Evolutionary conservation across 1,140 invertebrate genomes (phyloP).

Genomic region (Heliconius hewitsoni): DNA sequence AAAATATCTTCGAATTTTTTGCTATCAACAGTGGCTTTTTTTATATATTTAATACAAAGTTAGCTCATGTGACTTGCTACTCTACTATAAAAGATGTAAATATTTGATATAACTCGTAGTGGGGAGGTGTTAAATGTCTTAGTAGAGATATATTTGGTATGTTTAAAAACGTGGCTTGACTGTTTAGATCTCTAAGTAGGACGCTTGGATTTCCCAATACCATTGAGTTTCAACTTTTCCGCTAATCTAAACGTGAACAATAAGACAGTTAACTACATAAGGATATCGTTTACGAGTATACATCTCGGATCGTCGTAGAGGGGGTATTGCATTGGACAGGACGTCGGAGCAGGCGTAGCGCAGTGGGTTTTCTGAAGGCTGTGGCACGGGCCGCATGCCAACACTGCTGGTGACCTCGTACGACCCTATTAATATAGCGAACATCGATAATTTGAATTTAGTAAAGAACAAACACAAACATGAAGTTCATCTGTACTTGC

Average conservation of each 20-base stretch:
- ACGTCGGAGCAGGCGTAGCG: constrained; percentile 57
- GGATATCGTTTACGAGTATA: constrained; percentile 42
- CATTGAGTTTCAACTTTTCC: constrained; percentile 45
- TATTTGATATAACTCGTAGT: background rate
- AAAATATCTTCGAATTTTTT: background rate
- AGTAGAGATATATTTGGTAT: constrained; percentile 17
- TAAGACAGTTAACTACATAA: constrained; percentile 64
- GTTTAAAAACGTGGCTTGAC: constrained; percentile 34
- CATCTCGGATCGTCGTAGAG: constrained; percentile 39
- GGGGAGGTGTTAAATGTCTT: constrained; percentile 2
- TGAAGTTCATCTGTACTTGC: constrained; percentile 62
- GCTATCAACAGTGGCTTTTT: background rate
- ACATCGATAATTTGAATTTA: constrained; percentile 59
- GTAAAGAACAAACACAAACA: constrained; percentile 55
- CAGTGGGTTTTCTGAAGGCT: constrained; percentile 81
- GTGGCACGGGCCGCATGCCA: constrained; percentile 77
- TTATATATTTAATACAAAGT: background rate
- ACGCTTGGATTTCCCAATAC: constrained; percentile 67
- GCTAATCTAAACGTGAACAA: constrained; percentile 55
- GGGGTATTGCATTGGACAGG: constrained; percentile 57
- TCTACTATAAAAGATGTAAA: background rate
- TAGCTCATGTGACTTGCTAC: background rate
- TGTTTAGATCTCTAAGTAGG: constrained; percentile 47
- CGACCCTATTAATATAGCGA: constrained; percentile 77
- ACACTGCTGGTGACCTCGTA: constrained; percentile 67